These are phyloP conservation scores for Diploscapter pachys DNA, from an alignment of 1,140 invertebrate species.

Conservation along the genomic window DNA sequence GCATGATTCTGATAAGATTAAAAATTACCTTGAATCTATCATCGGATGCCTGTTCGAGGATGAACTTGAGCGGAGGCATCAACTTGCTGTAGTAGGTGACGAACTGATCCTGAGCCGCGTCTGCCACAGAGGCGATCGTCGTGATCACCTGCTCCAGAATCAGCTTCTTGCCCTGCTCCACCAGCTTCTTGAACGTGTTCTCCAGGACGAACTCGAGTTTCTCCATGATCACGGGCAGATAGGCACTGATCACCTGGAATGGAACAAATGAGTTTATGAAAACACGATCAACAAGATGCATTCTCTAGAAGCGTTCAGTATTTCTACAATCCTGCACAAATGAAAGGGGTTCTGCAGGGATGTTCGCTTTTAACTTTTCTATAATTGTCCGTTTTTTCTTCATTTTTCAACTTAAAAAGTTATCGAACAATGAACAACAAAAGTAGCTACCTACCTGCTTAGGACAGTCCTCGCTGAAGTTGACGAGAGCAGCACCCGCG, in stretches of 20 bases:
- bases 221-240: conserved; percentile 82
- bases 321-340: too few species aligned
- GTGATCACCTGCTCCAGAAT: conserved; percentile 93
- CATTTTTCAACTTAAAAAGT: background rate
- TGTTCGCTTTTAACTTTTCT: too few species aligned
- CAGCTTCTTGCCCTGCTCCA: conserved; percentile 87
- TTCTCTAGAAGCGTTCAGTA: too few species aligned
- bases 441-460: conserved; percentile 75
- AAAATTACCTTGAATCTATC: conserved; percentile 19
- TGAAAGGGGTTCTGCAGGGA: too few species aligned
- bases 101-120: conserved; percentile 95
- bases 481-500: conserved; percentile 84
- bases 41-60: conserved; percentile 82
- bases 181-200: conserved; percentile 83
- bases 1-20: background rate
- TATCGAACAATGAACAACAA: background rate
- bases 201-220: conserved; percentile 86
- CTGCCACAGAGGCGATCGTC: conserved; percentile 96
- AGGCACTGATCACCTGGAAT: conserved; percentile 75
- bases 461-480: conserved; percentile 98
- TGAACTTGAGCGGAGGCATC: conserved; percentile 94
- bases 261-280: background rate
- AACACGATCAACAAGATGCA: background rate
- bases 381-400: too few species aligned
- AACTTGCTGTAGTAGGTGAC: conserved; percentile 68